phyloP scores from a whole-genome alignment of 2,888 invertebrate genomes.

The Pollenia amentaria region DNA sequence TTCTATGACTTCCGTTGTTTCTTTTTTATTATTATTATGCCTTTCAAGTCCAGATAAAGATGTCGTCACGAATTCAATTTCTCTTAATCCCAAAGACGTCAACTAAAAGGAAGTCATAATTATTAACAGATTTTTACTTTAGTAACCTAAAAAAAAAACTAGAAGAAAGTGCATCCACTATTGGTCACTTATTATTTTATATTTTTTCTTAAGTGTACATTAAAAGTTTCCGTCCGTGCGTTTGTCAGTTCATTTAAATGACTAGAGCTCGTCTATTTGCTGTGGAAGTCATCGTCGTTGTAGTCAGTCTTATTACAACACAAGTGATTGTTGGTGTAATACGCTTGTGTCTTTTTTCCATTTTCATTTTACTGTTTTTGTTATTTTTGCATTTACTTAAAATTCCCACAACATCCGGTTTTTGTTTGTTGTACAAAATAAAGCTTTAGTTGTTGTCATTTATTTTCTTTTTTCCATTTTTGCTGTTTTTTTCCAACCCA shows the following conservation, averaged over 20 bases:
- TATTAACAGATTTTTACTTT: constrained; percentile 49
- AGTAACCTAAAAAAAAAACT: constrained; percentile 21
- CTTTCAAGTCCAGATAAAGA: too few relatives aligned
- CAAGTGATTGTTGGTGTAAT: constrained; percentile 60
- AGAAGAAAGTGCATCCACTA: constrained; percentile 12
- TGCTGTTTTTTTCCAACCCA: constrained; percentile 42
- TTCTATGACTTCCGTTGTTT: too few relatives aligned
- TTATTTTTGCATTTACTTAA: constrained; percentile 62
- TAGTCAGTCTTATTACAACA: constrained; percentile 36
- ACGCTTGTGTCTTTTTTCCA: constrained; percentile 26
- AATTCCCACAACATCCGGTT: constrained; percentile 74
- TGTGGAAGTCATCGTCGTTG: constrained; percentile 1
- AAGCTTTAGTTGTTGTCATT: constrained; percentile 50
- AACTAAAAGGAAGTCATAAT: constrained; percentile 42
- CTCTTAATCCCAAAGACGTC: neutral
- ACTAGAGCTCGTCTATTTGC: constrained; percentile 31
- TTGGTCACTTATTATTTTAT: constrained; percentile 30
- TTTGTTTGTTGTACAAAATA: constrained; percentile 64
- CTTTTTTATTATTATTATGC: too few relatives aligned
- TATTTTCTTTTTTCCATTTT: constrained; percentile 25
- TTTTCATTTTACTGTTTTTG: constrained; percentile 45
- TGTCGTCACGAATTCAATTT: constrained; percentile 18
- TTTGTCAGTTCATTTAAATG: constrained; percentile 14
- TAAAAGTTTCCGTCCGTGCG: neutral
- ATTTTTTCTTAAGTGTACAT: constrained; percentile 26